Evolutionary conservation across 2,797 vertebrate species (phyloP).

Genomic region (Enteromius thamalakanensis): DNA sequence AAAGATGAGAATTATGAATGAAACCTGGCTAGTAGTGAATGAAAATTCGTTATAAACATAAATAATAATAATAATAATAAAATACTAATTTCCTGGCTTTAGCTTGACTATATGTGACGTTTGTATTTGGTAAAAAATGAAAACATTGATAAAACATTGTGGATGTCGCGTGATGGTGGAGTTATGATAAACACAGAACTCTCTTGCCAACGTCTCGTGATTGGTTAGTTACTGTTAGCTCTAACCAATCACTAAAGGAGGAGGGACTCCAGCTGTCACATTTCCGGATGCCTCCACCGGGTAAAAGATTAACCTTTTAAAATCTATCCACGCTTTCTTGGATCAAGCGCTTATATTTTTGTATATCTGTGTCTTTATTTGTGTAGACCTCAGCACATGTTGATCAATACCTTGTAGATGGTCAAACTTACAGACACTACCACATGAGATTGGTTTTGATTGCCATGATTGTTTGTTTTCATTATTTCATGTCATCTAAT

Average conservation of each 20-base stretch:
- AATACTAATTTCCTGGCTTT: not conserved
- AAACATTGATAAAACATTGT: not conserved
- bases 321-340: not conserved
- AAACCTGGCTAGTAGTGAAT: not conserved
- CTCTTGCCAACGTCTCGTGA: not conserved
- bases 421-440: not conserved
- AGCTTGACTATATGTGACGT: not conserved
- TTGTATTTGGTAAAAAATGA: not conserved
- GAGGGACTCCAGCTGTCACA: not conserved
- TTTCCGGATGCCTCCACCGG: not conserved
- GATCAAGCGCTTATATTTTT: not conserved
- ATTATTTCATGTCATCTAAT: not conserved
- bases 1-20: not conserved
- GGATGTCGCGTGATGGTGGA: not conserved
- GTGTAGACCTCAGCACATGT: not conserved
- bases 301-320: conserved; percentile 19
- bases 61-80: too few relatives aligned
- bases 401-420: not conserved
- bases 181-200: not conserved
- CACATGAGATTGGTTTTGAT: not conserved
- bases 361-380: not conserved
- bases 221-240: not conserved
- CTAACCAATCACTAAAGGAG: not conserved
- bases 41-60: not conserved
- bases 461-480: not conserved